Base-by-base conservation (phyloP, 2,113 vertebrate species). In the Pelobates fuscus region DNA sequence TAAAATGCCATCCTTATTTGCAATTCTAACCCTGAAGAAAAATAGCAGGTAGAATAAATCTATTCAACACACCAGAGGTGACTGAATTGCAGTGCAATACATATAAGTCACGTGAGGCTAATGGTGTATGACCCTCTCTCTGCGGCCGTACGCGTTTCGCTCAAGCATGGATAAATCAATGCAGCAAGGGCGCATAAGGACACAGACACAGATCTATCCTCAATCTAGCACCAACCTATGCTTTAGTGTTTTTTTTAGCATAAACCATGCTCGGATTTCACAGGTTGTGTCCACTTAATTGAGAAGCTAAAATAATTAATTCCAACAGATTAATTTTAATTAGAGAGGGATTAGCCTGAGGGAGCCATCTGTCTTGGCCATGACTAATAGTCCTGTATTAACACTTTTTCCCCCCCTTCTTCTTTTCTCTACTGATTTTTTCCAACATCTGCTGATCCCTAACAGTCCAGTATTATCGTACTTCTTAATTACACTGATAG, bases 141-240 rank as follows among this genome's bases (percentile, higher is more conserved):
- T 26, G 23, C 5, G 10, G 57, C 24, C 57, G 26, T 59, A 26
- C 57, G 24, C 23, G 11, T 59, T 25, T 26, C 4, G 11, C 54
- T 59, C 4, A 26, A 15, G 27, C 41, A 8, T 29, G 21, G 41
- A 46, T 26, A 66, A 66, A 66, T 46, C 64, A 46, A 46, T 46
- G 25, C 5, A 52, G 44, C 64, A 27, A 67, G 64, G 64, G 23
- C 44, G 17, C 41, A 27, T 27, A 29, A 10, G 23, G 43, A 52
- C 59, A 62, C 14, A 27, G 5, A 26, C 4, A 2, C 6, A 3
- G 15, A 29, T 52, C 24, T 67, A 17, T 30, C 23, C 43, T 15
- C 62, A 65, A 64, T 25, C 11, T 14, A 66, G 17, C 14, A 64
- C 21, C 93, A 91, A 93, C 91, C 94, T 92, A 93, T 91, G 96